A percentile compares a stretch with the other conserved stretches of the same genome.
phyloP scores from a whole-genome alignment of 2,113 vertebrate genomes.

The Cichladusa arquata region DNA sequence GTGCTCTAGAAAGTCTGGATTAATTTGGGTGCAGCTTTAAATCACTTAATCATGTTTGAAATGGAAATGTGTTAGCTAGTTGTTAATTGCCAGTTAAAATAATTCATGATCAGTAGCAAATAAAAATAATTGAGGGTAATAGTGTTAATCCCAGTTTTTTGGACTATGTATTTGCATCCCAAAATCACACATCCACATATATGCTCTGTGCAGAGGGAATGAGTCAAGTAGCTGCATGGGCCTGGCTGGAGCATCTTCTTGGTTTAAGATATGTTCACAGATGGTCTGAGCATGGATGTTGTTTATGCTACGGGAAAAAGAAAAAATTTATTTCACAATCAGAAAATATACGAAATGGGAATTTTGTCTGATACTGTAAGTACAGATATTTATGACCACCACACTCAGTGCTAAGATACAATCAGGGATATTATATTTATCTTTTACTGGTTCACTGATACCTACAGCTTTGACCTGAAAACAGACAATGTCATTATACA shows the following conservation, averaged over 20 bases:
- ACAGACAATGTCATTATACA: neutral
- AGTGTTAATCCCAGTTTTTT: neutral
- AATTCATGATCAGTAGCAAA: neutral
- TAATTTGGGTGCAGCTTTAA: neutral
- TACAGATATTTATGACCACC: neutral
- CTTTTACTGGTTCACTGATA: neutral
- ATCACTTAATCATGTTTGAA: neutral
- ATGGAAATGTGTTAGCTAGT: neutral
- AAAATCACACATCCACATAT: neutral
- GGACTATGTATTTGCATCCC: neutral
- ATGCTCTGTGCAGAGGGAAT: neutral
- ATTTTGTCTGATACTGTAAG: neutral
- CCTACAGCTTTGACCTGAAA: neutral
- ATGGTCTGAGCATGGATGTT: neutral
- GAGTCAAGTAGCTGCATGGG: neutral
- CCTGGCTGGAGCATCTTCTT: neutral
- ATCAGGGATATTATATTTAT: neutral
- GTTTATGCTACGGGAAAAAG: neutral
- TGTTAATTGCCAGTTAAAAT: neutral
- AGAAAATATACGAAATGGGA: neutral
- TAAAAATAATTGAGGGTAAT: neutral
- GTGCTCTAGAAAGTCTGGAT: neutral
- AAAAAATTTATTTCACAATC: neutral
- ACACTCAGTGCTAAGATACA: neutral
- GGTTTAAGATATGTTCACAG: neutral